Percentiles rank a stretch among this genome's conserved stretches.
Evolutionary conservation across 2,113 vertebrate species (phyloP).

Genomic region (Grammomys dolichurus): DNA sequence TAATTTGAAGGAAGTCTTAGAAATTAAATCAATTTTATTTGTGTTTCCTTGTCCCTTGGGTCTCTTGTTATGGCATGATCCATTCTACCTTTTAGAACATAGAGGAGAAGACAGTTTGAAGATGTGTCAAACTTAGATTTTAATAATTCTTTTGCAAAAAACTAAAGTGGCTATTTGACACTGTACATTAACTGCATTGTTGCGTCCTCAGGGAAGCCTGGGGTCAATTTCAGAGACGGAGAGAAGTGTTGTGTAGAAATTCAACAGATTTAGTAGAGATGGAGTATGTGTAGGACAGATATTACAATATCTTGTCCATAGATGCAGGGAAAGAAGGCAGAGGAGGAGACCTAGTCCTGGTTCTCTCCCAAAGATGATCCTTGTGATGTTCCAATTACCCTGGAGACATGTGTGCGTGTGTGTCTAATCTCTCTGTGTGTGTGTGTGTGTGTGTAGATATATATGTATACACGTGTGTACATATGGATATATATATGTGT

Average conservation of each 20-base stretch:
- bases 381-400: background rate
- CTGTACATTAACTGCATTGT: background rate
- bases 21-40: conserved; percentile 59
- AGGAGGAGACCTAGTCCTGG: background rate
- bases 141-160: background rate
- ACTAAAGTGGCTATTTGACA: background rate
- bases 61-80: background rate
- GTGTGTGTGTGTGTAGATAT: no score
- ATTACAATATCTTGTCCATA: background rate
- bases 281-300: background rate
- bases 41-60: conserved; percentile 41
- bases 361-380: background rate
- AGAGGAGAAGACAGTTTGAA: conserved; percentile 1
- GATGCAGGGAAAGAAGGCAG: background rate
- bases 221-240: conserved; percentile 22
- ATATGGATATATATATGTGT: no score
- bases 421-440: background rate
- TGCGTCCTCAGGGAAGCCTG: background rate
- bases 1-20: conserved; percentile 4
- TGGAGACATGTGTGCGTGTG: background rate
- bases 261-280: background rate
- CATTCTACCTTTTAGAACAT: conserved; percentile 37
- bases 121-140: background rate
- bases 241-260: background rate
- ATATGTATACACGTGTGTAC: no score